A percentile compares a stretch with the other conserved stretches of the same genome.
These are phyloP conservation scores for Chaenocephalus aceratus DNA, from an alignment of 2,113 vertebrate genomes.

Conservation along the genomic window DNA sequence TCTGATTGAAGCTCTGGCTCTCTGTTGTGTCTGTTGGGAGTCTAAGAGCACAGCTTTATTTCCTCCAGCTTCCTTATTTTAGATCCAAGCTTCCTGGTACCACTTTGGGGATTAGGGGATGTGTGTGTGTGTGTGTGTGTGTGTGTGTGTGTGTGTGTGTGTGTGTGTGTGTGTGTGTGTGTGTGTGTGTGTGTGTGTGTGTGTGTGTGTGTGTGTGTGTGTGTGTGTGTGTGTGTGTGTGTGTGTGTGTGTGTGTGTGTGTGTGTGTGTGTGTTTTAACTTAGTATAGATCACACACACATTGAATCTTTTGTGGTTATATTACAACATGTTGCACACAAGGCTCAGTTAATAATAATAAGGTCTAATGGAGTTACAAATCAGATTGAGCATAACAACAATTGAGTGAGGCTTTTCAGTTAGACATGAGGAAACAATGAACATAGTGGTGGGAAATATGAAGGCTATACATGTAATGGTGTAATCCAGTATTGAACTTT, in stretches of 20 bases:
- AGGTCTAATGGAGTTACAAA: background rate
- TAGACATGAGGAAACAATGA: background rate
- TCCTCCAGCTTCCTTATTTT: conserved; percentile 73
- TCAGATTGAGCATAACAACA: conserved; percentile 14
- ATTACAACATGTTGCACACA: background rate
- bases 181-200: too few species aligned
- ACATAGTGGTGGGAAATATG: background rate
- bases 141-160: background rate
- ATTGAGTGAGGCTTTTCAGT: conserved; percentile 16
- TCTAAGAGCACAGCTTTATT: conserved; percentile 53
- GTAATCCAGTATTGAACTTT: background rate
- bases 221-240: too few species aligned
- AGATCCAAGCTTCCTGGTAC: conserved; percentile 65
- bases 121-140: background rate
- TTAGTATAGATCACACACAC: too few species aligned
- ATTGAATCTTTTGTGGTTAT: background rate
- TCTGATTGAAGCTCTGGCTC: conserved; percentile 58
- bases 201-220: too few species aligned
- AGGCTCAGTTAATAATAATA: background rate
- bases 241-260: too few species aligned
- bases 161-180: too few species aligned
- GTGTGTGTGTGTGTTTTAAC: too few species aligned
- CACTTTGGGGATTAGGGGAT: conserved; percentile 16
- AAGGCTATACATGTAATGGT: background rate
- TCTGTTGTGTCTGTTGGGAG: conserved; percentile 61